Conservation (phyloP, 2,888 invertebrate genomes). For the Strigamia maritima region DNA sequence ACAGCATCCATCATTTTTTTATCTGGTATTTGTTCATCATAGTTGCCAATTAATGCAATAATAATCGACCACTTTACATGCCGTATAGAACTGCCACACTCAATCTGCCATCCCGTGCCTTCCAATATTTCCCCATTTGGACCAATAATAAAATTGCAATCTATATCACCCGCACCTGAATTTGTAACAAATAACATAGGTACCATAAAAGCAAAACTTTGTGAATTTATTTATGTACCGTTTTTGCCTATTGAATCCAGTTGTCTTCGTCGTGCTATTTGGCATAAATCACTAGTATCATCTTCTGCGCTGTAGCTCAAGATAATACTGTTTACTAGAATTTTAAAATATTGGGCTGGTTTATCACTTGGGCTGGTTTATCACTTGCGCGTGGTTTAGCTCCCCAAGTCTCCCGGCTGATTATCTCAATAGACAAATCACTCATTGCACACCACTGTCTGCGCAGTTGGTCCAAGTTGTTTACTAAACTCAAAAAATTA, state of each 20-base stretch:
- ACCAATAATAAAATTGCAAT: not conserved
- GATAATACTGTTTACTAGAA: not conserved
- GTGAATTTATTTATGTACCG: not conserved
- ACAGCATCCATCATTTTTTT: not conserved
- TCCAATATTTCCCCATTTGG: not conserved
- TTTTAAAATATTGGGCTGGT: too few species aligned
- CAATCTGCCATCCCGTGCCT: not conserved
- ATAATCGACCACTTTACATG: not conserved
- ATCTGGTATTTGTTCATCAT: not conserved
- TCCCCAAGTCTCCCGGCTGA: not conserved
- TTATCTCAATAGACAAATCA: not conserved
- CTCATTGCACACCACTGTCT: not conserved
- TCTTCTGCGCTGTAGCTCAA: not conserved
- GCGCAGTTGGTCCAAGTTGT: not conserved
- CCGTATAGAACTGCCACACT: not conserved
- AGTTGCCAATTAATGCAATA: not conserved
- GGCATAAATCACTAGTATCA: not conserved
- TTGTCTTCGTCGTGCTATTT: not conserved
- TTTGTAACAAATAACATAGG: too few species aligned
- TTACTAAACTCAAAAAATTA: not conserved
- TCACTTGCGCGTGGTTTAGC: not conserved
- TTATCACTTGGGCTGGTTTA: not conserved
- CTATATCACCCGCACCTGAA: not conserved
- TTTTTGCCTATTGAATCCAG: not conserved
- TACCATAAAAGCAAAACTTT: not conserved